Base-by-base conservation (phyloP, 2,113 vertebrate genomes). In the Siphamia tubifer region DNA sequence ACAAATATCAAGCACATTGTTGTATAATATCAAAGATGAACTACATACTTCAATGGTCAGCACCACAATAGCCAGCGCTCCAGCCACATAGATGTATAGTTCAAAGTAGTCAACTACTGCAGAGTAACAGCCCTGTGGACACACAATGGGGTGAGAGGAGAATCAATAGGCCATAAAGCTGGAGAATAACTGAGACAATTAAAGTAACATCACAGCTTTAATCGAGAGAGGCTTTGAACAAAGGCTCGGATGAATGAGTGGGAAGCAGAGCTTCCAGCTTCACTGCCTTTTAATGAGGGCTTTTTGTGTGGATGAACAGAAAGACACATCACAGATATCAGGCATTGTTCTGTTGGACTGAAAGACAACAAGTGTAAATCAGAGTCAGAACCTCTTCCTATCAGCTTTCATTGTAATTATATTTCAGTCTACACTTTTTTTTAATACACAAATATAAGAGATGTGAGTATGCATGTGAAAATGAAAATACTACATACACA, bases 71-170 rank as follows among this genome's bases (percentile, higher is more conserved):
- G 94, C 94, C 7, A 98, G 92, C 0, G 95, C 96, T 88, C 96
- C 96, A 0, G 95, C 95, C 47, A 96, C 93, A 80, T 98, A 98
- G 82, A 98, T 96, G 1, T 97, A 98, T 0, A 94, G 92, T 76
- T 98, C 96, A 3, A 97, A 95, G 89, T 95, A 92, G 49, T 96
- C 96, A 43, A 98, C 93, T 60, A 98, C 96, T 21, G 96, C 92
- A 0, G 95, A 94, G 91, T 98, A 98, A 68, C 97, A 98, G 36
- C 96, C 96, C 96, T 98, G 82, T 36, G 55, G 47, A 79, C 17
- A 78, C 24, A 79, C 51, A 77, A 55, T 81, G 57, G 79, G 4
- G 15, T 19, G 16, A 79, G 31, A 17, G 31, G 24, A 49, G 31
- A 68, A 73, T 79, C 75, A 78, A 69, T 69, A 16, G 54, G 67